phyloP scores from a whole-genome alignment of 2,113 vertebrate species.

The Apistogramma diplotaenia region DNA sequence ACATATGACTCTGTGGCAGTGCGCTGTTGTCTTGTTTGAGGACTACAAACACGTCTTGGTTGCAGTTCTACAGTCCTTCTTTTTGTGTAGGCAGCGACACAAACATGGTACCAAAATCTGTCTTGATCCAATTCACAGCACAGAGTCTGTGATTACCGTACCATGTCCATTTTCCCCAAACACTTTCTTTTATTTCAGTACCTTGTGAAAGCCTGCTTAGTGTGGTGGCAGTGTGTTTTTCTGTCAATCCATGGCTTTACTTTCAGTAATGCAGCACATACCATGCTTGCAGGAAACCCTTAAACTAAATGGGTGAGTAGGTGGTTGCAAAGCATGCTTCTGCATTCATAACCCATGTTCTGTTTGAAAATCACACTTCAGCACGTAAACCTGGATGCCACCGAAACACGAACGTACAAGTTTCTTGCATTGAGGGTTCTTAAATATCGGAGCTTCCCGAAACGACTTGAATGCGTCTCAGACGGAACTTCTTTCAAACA shows the following conservation, averaged over 20 bases:
- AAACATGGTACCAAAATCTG: background rate
- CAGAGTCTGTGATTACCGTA: background rate
- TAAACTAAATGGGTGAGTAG: background rate
- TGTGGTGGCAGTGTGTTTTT: background rate
- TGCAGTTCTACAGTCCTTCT: background rate
- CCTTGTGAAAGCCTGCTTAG: background rate
- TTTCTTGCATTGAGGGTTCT: background rate
- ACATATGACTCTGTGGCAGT: background rate
- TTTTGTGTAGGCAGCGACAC: background rate
- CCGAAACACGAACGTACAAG: background rate
- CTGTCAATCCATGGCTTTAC: background rate
- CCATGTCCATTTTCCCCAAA: background rate
- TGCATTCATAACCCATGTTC: background rate
- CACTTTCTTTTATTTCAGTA: background rate
- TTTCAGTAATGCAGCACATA: background rate
- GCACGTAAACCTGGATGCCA: background rate
- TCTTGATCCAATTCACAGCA: background rate
- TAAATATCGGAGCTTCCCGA: background rate
- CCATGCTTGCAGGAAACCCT: background rate
- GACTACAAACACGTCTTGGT: background rate
- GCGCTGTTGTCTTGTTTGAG: background rate
- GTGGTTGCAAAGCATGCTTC: background rate
- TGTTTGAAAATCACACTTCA: background rate
- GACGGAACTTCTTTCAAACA: background rate
- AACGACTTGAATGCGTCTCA: background rate